Evolutionary conservation across 1,140 invertebrate species (phyloP).

Genomic region (Metaphire vulgaris): DNA sequence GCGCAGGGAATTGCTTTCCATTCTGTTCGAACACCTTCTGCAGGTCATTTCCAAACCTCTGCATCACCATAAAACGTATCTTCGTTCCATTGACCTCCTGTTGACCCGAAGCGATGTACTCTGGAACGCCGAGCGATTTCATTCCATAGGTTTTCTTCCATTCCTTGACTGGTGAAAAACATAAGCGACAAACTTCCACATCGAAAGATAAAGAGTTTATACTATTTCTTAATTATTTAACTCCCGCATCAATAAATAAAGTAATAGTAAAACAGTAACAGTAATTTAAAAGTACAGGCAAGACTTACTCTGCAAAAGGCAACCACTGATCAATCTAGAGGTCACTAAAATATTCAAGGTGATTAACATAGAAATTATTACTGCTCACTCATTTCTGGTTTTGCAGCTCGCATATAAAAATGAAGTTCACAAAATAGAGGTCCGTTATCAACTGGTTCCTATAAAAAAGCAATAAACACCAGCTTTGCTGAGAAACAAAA

Average conservation of each 20-base stretch:
- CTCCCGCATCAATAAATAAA: slow-evolving; percentile 34
- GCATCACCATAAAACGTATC: slow-evolving; percentile 85
- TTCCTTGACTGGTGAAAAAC: slow-evolving; percentile 70
- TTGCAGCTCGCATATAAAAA: slow-evolving; percentile 77
- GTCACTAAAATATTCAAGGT: no score
- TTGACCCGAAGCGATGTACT: slow-evolving; percentile 76
- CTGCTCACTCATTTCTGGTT: slow-evolving; percentile 68
- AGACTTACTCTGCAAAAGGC: no score
- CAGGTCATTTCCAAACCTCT: slow-evolving; percentile 78
- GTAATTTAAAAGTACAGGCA: slow-evolving; percentile 27
- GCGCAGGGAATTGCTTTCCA: slow-evolving; percentile 63
- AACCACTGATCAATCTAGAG: no score
- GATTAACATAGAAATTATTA: no score
- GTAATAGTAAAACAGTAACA: slow-evolving; percentile 31
- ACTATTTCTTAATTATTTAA: no score
- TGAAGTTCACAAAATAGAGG: slow-evolving; percentile 92
- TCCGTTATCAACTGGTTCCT: slow-evolving; percentile 87
- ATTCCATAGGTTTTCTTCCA: slow-evolving; percentile 65
- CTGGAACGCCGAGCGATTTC: slow-evolving; percentile 74
- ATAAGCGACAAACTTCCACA: no score
- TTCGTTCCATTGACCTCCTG: slow-evolving; percentile 62
- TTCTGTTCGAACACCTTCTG: slow-evolving; percentile 69
- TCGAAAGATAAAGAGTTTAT: no score
- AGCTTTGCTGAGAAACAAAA: no score
- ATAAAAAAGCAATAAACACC: slow-evolving; percentile 36